Conservation (phyloP, 2,797 vertebrate genomes). For the Lagocephalus sceleratus region DNA sequence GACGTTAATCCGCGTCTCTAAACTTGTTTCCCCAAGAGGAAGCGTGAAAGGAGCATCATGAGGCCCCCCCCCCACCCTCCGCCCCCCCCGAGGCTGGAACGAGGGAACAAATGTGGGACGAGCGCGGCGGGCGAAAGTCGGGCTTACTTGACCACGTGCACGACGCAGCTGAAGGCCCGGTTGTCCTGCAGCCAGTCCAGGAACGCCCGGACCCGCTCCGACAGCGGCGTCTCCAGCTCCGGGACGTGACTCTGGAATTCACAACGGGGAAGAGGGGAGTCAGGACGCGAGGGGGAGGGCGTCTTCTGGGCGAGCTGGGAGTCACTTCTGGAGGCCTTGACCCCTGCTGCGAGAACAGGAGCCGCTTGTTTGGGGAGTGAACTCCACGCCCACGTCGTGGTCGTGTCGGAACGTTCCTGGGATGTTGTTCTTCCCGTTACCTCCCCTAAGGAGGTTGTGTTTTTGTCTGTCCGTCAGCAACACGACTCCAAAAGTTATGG, state of each 20-base stretch:
- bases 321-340: slow-evolving; percentile 14
- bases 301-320: background rate
- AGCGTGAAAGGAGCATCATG: too few relatives aligned
- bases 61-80: too few relatives aligned
- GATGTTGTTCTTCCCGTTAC: too few relatives aligned
- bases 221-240: slow-evolving; percentile 84
- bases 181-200: slow-evolving; percentile 91
- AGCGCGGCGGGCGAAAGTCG: background rate
- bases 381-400: slow-evolving; percentile 12
- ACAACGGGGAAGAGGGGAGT: slow-evolving; percentile 12
- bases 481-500: too few relatives aligned
- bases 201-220: slow-evolving; percentile 86
- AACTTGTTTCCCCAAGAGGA: too few relatives aligned
- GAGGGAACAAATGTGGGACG: background rate
- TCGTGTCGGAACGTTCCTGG: slow-evolving; percentile 33
- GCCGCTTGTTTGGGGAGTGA: slow-evolving; percentile 34
- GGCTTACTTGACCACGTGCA: slow-evolving; percentile 90
- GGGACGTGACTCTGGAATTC: slow-evolving; percentile 84
- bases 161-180: slow-evolving; percentile 80
- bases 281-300: slow-evolving; percentile 2
- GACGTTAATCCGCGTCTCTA: too few relatives aligned
- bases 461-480: too few relatives aligned
- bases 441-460: too few relatives aligned
- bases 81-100: too few relatives aligned
- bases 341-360: slow-evolving; percentile 29